A percentile compares a stretch with the other conserved stretches of the same genome.
Evolutionary conservation across 2,888 invertebrate species (phyloP).

Genomic region (Clusia tigrina): DNA sequence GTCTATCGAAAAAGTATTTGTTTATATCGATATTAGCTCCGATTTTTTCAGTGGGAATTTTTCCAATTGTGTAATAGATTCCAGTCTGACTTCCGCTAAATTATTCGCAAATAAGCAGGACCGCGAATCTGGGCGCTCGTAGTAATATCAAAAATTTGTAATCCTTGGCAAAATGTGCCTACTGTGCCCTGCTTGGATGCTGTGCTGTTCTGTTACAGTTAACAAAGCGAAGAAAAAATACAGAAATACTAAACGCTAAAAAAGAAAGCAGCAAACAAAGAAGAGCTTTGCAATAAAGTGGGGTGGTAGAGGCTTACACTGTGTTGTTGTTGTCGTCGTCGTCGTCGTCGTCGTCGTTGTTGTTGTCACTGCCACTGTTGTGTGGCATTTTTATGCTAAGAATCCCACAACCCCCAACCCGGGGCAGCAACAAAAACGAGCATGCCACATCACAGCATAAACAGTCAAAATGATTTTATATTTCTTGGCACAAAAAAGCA

Average conservation of each 20-base stretch:
- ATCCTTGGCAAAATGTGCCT: no score
- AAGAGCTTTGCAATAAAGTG: constrained; percentile 13
- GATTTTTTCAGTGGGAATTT: no score
- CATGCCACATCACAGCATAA: constrained; percentile 14
- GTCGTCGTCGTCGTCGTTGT: no score
- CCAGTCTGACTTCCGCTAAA: no score
- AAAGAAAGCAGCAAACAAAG: not conserved
- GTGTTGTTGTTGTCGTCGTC: constrained; percentile 48
- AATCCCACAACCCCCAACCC: not conserved
- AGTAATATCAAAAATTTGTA: no score
- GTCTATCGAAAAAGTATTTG: no score
- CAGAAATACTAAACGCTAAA: not conserved
- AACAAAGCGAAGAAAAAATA: not conserved
- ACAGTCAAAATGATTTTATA: constrained; percentile 38
- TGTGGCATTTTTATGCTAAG: constrained; percentile 1
- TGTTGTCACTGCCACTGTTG: constrained; percentile 22
- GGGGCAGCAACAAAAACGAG: not conserved
- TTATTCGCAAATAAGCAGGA: no score
- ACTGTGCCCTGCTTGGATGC: no score
- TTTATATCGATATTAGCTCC: no score
- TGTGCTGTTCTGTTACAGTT: not conserved
- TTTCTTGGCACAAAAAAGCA: constrained; percentile 40
- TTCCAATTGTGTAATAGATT: no score
- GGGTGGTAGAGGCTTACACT: constrained; percentile 35
- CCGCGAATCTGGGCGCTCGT: no score